Conservation (phyloP, 2,797 vertebrate genomes). For the Chelidonichthys spinosus region DNA sequence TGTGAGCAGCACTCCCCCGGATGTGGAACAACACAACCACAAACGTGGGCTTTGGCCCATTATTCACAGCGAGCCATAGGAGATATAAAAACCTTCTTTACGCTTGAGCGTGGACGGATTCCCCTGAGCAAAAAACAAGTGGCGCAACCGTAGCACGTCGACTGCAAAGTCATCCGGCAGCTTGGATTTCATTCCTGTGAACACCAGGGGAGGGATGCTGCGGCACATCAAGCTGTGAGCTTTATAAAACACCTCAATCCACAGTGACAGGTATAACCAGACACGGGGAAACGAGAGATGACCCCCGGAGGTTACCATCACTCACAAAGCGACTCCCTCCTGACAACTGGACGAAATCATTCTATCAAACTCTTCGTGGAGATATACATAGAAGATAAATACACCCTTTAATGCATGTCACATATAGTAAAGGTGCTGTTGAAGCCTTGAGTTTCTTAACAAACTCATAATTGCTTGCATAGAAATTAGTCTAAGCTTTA, state of each 20-base stretch:
- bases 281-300: conserved; percentile 69
- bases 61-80: conserved; percentile 72
- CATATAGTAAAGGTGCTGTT: not conserved
- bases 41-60: conserved; percentile 63
- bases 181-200: conserved; percentile 57
- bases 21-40: conserved; percentile 51
- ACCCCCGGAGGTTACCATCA: conserved; percentile 68
- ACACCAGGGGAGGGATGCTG: conserved; percentile 64
- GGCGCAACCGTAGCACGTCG: conserved; percentile 61
- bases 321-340: conserved; percentile 43
- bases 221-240: conserved; percentile 62
- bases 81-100: conserved; percentile 64
- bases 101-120: conserved; percentile 65
- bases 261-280: conserved; percentile 65
- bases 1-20: conserved; percentile 33
- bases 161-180: conserved; percentile 64
- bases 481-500: conserved; percentile 12
- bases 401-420: conserved; percentile 1
- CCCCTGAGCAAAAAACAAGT: conserved; percentile 46
- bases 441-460: conserved; percentile 16
- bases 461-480: not conserved
- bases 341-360: conserved; percentile 24
- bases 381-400: conserved; percentile 23
- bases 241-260: conserved; percentile 75
- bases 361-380: conserved; percentile 24